phyloP scores from a whole-genome alignment of 1,140 invertebrate genomes.

The Aricia agestis region DNA sequence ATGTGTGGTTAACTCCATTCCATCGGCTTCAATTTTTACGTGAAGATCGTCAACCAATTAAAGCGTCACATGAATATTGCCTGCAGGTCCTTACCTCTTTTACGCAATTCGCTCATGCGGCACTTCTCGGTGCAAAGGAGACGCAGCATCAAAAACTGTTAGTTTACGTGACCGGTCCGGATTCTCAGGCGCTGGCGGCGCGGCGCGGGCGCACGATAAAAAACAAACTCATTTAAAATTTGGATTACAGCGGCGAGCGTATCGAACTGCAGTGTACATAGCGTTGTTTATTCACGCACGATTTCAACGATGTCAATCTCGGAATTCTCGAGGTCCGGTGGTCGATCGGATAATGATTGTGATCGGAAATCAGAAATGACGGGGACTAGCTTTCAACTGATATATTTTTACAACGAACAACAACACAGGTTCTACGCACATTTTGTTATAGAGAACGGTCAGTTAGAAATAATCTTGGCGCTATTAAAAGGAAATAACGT shows the following conservation, averaged over 20 bases:
- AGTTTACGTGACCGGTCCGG: constrained; percentile 40
- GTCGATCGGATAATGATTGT: constrained; percentile 15
- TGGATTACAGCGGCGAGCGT: constrained; percentile 51
- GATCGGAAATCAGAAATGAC: background rate
- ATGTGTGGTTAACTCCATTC: too few relatives aligned
- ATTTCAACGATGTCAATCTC: constrained; percentile 41
- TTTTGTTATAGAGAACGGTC: too few relatives aligned
- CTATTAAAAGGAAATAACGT: too few relatives aligned
- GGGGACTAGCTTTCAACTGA: background rate
- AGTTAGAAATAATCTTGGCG: too few relatives aligned
- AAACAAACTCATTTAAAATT: constrained; percentile 69
- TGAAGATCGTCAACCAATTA: too few relatives aligned
- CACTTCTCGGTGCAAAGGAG: background rate
- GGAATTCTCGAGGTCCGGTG: constrained; percentile 18
- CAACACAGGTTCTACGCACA: too few relatives aligned
- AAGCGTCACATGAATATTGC: too few relatives aligned
- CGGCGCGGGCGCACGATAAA: constrained; percentile 47
- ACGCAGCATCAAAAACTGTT: constrained; percentile 5
- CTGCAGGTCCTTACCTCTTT: too few relatives aligned
- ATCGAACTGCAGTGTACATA: constrained; percentile 57
- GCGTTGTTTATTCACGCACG: constrained; percentile 64
- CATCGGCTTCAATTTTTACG: too few relatives aligned
- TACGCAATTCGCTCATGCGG: too few relatives aligned
- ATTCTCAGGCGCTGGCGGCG: constrained; percentile 31
- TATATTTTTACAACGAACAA: too few relatives aligned